phyloP scores from a whole-genome alignment of 2,888 invertebrate genomes.

The Coleophora deauratella region DNA sequence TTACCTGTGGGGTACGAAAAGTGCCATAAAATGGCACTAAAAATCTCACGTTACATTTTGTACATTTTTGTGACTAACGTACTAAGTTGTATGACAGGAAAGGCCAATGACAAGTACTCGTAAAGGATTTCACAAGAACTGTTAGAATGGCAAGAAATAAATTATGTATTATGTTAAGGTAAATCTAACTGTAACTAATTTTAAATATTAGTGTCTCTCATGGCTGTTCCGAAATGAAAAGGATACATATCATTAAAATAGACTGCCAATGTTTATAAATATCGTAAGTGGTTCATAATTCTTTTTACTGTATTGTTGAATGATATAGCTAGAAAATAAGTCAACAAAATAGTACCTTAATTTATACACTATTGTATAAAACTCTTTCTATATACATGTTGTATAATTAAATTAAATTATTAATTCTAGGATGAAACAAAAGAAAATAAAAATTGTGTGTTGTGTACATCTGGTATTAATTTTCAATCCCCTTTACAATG shows the following conservation, averaged over 20 bases:
- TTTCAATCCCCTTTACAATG: neutral
- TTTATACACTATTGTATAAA: conserved; percentile 74
- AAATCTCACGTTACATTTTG: no score
- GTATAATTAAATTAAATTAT: conserved; percentile 68
- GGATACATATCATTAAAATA: conserved; percentile 73
- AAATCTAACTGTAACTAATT: no score
- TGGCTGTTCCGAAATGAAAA: conserved; percentile 72
- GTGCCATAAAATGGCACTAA: conserved; percentile 19
- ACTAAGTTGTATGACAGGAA: no score
- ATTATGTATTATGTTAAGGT: neutral
- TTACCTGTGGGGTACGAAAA: neutral
- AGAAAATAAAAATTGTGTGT: conserved; percentile 65
- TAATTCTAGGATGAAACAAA: conserved; percentile 44
- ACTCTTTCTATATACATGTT: conserved; percentile 74
- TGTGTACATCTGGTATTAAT: conserved; percentile 28
- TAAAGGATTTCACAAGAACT: no score
- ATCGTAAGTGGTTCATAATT: conserved; percentile 54
- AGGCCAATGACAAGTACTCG: no score
- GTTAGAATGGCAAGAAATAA: neutral
- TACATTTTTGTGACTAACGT: no score
- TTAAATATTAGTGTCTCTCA: conserved; percentile 17
- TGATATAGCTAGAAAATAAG: conserved; percentile 46
- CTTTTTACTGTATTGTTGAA: conserved; percentile 70
- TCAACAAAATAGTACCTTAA: conserved; percentile 47
- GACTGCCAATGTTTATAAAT: conserved; percentile 59